Evolutionary conservation across 2,113 vertebrate genomes (phyloP).

Genomic region (Lethenteron reissneri): DNA sequence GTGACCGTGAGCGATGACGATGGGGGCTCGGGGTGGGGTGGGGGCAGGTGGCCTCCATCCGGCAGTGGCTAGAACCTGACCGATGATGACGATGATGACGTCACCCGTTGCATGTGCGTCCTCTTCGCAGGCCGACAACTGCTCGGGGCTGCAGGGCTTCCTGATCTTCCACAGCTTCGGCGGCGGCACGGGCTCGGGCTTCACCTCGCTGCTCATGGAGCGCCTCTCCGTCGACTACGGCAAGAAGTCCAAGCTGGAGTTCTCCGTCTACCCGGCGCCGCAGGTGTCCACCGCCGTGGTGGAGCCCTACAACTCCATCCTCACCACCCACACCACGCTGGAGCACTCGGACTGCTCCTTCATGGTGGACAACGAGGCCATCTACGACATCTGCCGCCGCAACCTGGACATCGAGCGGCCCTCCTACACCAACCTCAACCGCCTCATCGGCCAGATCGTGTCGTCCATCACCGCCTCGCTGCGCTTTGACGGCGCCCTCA

Average conservation of each 20-base stretch:
- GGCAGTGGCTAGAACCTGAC: too few relatives aligned
- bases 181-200: constrained; percentile 12
- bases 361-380: constrained; percentile 19
- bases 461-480: constrained; percentile 19
- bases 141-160: constrained; percentile 8
- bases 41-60: too few relatives aligned
- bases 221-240: constrained; percentile 21
- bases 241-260: constrained; percentile 20
- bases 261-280: constrained; percentile 14
- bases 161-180: constrained; percentile 10
- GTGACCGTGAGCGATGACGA: too few relatives aligned
- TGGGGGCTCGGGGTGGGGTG: too few relatives aligned
- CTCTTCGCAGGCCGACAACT: constrained; percentile 7
- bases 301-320: constrained; percentile 18
- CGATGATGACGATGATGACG: too few relatives aligned
- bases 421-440: constrained; percentile 24
- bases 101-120: background rate
- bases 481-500: constrained; percentile 20
- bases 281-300: constrained; percentile 18
- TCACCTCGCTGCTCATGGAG: constrained; percentile 25
- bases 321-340: constrained; percentile 17
- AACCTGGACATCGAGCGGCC: constrained; percentile 25
- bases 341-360: constrained; percentile 19
- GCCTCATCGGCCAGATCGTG: constrained; percentile 22
- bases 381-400: constrained; percentile 18